Evolutionary conservation across 2,113 vertebrate species (phyloP), one percentile per base, ranked within the genome.

Genomic region (Ancistrus triradiatus): DNA sequence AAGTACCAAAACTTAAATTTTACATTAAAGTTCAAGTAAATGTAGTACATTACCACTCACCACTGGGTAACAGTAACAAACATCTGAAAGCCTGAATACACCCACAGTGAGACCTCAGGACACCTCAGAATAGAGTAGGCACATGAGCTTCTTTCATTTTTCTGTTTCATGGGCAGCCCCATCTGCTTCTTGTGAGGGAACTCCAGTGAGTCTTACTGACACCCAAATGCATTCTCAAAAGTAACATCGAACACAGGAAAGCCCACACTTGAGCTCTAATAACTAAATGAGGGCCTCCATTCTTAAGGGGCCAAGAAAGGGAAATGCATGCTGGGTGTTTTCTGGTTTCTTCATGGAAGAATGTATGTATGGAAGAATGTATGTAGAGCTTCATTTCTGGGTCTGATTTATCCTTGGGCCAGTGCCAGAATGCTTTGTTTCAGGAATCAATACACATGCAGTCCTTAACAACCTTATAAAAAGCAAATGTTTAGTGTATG

Each of bases 161-260:
- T 14, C 22, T 4, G 27, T 31, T 42, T 51, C 27, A 44, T 24
- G 40, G 63, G 33, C 43, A 59, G 48, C 43, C 47, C 38, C 15
- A 2, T 37, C 24, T 44, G 22, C 22, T 42, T 58, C 6, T 52
- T 64, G 3, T 38, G 24, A 47, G 55, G 48, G 38, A 44, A 47
- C 46, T 17, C 42, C 27, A 64, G 28, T 53, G 40, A 48, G 25
- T 31, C 22, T 69, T 53, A 19, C 13, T 43, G 24, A 53, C 44
- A 33, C 24, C 14, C 37, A 44, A 7, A 3, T 44, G 19, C 28
- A 37, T 53, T 66, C 13, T 53, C 46, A 49, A 19, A 17, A 61
- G 63, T 66, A 43, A 66, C 43, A 66, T 42, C n/a, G 5, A 50
- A 38, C 35, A 15, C 51, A 43, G 25, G 27, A 66, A 66, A 56